phyloP scores from a whole-genome alignment of 1,140 invertebrate species.

The Catajapyx aquilonaris region DNA sequence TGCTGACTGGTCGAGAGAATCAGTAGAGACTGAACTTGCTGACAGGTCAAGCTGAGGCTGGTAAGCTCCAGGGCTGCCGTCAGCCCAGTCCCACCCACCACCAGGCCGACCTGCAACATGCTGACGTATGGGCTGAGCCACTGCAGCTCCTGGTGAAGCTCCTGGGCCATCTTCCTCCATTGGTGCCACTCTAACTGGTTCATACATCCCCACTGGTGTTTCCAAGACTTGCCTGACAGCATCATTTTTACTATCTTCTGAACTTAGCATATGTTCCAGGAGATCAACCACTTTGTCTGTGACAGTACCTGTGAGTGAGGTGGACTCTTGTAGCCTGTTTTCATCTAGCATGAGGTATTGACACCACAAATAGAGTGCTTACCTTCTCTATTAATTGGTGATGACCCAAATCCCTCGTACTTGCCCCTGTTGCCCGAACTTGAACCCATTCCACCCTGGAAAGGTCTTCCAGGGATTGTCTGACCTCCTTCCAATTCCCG shows the following conservation, averaged over 20 bases:
- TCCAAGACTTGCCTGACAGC: background rate
- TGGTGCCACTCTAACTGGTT: background rate
- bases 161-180: background rate
- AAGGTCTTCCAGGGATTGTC: background rate
- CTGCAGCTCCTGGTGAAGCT: background rate
- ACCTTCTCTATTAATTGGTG: slow-evolving; percentile 7
- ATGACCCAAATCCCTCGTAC: slow-evolving; percentile 9
- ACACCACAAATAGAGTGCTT: background rate
- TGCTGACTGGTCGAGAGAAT: slow-evolving; percentile 6
- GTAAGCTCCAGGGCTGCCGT: background rate
- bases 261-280: slow-evolving; percentile 3
- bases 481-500: slow-evolving; percentile 2
- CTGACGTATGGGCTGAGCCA: background rate
- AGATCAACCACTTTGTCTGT: slow-evolving; percentile 7
- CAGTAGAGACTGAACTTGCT: slow-evolving; percentile 1
- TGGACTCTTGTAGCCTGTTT: background rate
- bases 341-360: background rate
- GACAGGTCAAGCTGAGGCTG: background rate
- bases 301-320: slow-evolving; percentile 5
- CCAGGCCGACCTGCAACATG: slow-evolving; percentile 10
- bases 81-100: slow-evolving; percentile 10
- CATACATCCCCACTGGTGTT: background rate
- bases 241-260: slow-evolving; percentile 2
- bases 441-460: slow-evolving; percentile 6
- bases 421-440: slow-evolving; percentile 1